Base-by-base conservation (phyloP, 2,113 vertebrate species). In the Agelaius phoeniceus region DNA sequence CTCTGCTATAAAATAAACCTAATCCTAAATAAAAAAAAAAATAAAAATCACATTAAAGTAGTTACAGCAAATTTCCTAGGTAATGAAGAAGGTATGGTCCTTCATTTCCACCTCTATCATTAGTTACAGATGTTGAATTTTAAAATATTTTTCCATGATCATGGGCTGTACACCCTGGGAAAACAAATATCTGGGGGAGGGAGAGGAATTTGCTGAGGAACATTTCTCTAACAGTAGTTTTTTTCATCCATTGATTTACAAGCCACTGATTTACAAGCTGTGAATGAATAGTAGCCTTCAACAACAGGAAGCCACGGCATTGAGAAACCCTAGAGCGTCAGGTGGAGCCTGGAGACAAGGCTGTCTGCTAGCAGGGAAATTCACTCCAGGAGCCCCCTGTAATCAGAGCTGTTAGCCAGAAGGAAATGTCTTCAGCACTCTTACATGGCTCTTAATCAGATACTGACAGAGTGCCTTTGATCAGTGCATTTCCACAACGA, bases 241-340 rank as follows among this genome's bases (percentile, higher is more conserved):
- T 96, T 95, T 98, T 97, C 95, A 97, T 97, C 95, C 96, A 81
- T 51, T 98, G 98, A 98, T 98, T 98, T 98, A 98, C 98, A 98
- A 97, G 98, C 94, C 97, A 93, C 97, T 98, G 98, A 98, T 98
- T 98, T 98, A 98, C 97, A 98, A 98, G 97, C 98, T 98, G 98
- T 90, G 98, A 98, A 98, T 98, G 98, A 98, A 98, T 98, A 96
- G 98, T 97, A 98, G 97, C 97, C 97, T 98, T 98, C 97, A 98
- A 98, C 96, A 95, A 98, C 98, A 98, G 98, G 98, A 98, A 98
- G 97, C 96, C 87, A 27, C 94, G 96, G 97, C 98, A 96, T 97
- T 96, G 97, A 94, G 98, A 98, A 98, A 98, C 97, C 93, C 97
- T 97, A 98, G 87, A 84, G 96, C 41, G 94, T 96, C 97, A 98